Percentiles rank a stretch among this genome's conserved stretches.
Evolutionary conservation across 1,140 invertebrate species (phyloP).

Genomic region (Papilio aristodemus): DNA sequence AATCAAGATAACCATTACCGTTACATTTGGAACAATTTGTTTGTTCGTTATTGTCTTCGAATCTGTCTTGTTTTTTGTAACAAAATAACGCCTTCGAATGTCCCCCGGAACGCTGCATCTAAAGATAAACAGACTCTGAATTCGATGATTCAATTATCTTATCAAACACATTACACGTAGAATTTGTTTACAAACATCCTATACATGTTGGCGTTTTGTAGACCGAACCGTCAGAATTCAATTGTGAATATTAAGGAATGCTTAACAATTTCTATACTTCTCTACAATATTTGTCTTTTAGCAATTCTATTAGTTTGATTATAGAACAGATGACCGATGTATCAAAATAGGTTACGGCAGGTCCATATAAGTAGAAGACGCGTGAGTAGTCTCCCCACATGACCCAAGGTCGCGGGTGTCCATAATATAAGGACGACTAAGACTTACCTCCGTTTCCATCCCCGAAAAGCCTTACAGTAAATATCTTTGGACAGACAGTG

Average conservation of each 20-base stretch:
- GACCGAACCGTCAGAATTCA: neutral
- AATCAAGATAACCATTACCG: neutral
- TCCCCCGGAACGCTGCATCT: constrained; percentile 18
- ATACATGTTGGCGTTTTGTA: neutral
- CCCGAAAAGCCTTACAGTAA: no score
- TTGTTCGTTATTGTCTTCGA: neutral
- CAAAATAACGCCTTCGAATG: neutral
- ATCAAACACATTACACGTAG: constrained; percentile 16
- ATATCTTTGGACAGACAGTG: no score
- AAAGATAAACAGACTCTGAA: constrained; percentile 17
- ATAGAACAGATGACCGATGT: no score
- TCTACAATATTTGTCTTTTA: no score
- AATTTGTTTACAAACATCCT: constrained; percentile 29
- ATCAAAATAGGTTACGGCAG: no score
- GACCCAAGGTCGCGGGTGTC: no score
- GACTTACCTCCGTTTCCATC: no score
- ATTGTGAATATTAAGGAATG: neutral
- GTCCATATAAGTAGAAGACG: no score
- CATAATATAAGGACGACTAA: no score
- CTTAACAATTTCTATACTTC: neutral
- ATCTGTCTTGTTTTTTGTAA: constrained; percentile 14
- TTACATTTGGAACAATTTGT: constrained; percentile 5
- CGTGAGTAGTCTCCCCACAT: no score
- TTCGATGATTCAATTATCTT: constrained; percentile 16
- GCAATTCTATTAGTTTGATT: no score